These are phyloP conservation scores for Drosophila malerkotliana DNA, from an alignment of 1,140 invertebrate genomes.

Conservation along the genomic window DNA sequence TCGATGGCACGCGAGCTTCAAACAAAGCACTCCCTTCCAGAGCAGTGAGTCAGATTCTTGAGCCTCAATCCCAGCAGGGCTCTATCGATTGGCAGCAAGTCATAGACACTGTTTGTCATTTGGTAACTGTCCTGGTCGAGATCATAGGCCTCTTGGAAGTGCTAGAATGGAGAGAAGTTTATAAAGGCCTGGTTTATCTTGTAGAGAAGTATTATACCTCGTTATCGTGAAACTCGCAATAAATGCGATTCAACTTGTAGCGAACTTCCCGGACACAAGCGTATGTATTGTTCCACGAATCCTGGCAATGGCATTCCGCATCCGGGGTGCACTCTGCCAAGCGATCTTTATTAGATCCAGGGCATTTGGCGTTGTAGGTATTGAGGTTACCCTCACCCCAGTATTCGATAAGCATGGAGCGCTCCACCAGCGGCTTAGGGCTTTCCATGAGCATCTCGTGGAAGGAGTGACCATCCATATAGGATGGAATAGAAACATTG, in stretches of 20 bases:
- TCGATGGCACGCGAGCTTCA: neutral
- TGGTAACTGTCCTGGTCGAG: constrained; percentile 88
- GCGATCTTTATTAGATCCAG: constrained; percentile 85
- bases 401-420: constrained; percentile 90
- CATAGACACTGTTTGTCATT: constrained; percentile 87
- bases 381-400: constrained; percentile 88
- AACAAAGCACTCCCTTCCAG: constrained; percentile 51
- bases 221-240: constrained; percentile 90
- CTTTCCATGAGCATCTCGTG: constrained; percentile 55
- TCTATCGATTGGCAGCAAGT: constrained; percentile 84
- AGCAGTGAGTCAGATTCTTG: constrained; percentile 67
- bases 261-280: constrained; percentile 88
- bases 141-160: constrained; percentile 90
- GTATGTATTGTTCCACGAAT: constrained; percentile 93
- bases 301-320: constrained; percentile 92
- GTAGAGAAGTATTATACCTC: constrained; percentile 85
- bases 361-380: constrained; percentile 85
- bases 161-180: constrained; percentile 83
- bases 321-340: constrained; percentile 87
- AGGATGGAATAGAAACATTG: constrained; percentile 63
- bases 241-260: constrained; percentile 87
- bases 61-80: constrained; percentile 66
- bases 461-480: constrained; percentile 87
- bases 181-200: neutral
- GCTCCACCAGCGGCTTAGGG: constrained; percentile 54